phyloP scores from a whole-genome alignment of 92 coral and sea anemone species.

The Siderastrea radians region DNA sequence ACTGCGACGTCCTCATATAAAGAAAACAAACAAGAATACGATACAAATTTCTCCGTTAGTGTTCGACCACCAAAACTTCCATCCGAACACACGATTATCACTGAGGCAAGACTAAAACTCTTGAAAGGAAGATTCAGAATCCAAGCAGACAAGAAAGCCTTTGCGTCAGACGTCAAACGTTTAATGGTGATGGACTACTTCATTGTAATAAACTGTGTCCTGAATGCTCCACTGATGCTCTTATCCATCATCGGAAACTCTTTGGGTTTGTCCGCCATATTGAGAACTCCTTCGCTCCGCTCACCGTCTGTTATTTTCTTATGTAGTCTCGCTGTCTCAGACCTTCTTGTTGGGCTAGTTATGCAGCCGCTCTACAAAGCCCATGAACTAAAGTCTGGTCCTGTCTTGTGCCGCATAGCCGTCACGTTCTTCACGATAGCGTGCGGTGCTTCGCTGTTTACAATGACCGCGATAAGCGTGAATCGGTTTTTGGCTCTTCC shows the following conservation, averaged over 20 bases:
- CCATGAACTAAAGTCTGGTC: background rate
- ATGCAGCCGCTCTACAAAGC: background rate
- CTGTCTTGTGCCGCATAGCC: background rate
- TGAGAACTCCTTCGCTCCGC: background rate
- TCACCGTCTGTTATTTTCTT: background rate
- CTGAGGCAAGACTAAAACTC: too few species aligned
- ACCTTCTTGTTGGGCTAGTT: background rate
- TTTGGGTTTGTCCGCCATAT: background rate
- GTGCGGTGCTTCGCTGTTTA: background rate
- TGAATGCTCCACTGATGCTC: background rate
- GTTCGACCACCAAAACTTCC: too few species aligned
- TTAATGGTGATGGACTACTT: too few species aligned
- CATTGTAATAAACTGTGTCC: too few species aligned
- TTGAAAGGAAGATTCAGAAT: too few species aligned
- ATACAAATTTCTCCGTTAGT: too few species aligned
- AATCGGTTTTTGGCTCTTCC: too few species aligned
- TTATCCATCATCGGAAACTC: background rate
- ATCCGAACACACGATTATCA: too few species aligned
- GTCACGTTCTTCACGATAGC: background rate
- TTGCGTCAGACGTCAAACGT: too few species aligned
- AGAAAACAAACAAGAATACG: too few species aligned
- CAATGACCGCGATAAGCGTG: background rate
- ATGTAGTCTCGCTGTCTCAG: background rate
- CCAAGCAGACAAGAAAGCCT: too few species aligned
- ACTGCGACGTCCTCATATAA: too few species aligned